Evolutionary conservation across 2,888 invertebrate species (phyloP).

Genomic region (Thalpophila matura): DNA sequence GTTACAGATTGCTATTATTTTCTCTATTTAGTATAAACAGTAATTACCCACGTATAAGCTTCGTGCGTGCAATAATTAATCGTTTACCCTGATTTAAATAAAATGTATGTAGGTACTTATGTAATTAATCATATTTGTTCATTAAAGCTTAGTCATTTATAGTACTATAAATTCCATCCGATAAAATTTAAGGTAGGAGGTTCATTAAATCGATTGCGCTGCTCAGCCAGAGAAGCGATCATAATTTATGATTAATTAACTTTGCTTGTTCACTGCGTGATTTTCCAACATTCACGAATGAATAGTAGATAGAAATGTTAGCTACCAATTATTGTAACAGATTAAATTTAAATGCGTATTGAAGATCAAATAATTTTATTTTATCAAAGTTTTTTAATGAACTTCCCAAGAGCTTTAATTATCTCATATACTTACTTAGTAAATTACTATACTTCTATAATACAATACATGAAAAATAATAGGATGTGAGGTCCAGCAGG

Average conservation of each 20-base stretch:
- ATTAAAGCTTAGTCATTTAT: conserved; percentile 65
- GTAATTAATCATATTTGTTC: conserved; percentile 43
- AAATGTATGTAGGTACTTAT: conserved; percentile 2
- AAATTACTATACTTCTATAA: neutral
- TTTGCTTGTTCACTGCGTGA: conserved; percentile 66
- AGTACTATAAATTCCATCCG: conserved; percentile 65
- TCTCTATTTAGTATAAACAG: neutral
- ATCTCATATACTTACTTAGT: too few relatives aligned
- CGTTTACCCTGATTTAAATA: neutral
- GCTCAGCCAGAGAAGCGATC: conserved; percentile 71
- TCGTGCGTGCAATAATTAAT: neutral
- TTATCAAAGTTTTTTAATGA: conserved; percentile 4
- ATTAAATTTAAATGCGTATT: conserved; percentile 45
- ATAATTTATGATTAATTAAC: conserved; percentile 77
- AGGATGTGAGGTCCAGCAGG: conserved; percentile 11
- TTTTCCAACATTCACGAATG: conserved; percentile 56
- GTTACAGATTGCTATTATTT: conserved; percentile 28
- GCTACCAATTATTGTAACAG: conserved; percentile 43
- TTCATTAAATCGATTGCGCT: conserved; percentile 76
- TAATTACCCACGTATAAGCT: neutral
- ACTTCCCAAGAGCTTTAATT: neutral
- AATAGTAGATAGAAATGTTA: conserved; percentile 39
- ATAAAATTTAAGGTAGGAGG: conserved; percentile 68
- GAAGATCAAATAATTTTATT: conserved; percentile 13
- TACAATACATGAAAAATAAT: conserved; percentile 36